Evolutionary conservation across 2,113 vertebrate species (phyloP).

Genomic region (Salvator merianae): DNA sequence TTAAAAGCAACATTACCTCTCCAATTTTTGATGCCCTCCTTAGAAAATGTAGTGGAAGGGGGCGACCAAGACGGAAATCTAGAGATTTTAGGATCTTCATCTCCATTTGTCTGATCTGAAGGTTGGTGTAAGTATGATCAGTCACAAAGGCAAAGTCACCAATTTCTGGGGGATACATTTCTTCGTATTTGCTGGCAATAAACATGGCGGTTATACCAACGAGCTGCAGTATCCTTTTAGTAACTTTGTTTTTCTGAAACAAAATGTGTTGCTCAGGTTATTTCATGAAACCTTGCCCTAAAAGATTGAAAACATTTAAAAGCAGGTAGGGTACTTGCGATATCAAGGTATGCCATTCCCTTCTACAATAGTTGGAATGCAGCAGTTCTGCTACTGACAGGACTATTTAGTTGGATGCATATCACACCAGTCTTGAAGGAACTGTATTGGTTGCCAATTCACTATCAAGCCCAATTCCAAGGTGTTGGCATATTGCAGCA

Average conservation of each 20-base stretch:
- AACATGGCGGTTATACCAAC: conserved; percentile 88
- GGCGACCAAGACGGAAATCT: conserved; percentile 78
- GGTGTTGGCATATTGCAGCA: too few relatives aligned
- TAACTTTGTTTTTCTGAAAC: conserved; percentile 77
- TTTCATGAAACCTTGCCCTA: not conserved
- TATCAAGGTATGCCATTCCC: too few relatives aligned
- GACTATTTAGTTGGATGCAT: too few relatives aligned
- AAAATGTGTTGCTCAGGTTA: not conserved
- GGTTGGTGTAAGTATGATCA: conserved; percentile 75
- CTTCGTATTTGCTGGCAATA: conserved; percentile 89
- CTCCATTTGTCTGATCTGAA: conserved; percentile 85
- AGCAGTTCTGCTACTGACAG: too few relatives aligned
- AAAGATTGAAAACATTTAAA: too few relatives aligned
- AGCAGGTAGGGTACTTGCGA: too few relatives aligned
- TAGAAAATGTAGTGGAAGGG: conserved; percentile 83
- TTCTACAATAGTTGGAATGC: too few relatives aligned
- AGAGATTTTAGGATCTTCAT: conserved; percentile 79
- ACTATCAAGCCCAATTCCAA: too few relatives aligned
- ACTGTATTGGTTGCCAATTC: too few relatives aligned
- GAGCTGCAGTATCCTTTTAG: conserved; percentile 83
- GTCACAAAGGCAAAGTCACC: conserved; percentile 81
- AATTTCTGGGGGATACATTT: conserved; percentile 79
- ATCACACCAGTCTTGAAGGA: too few relatives aligned
- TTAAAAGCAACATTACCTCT: conserved; percentile 69
- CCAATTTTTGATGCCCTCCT: conserved; percentile 81